Base-by-base conservation (phyloP, 2,888 invertebrate species). In the Mythimna albipuncta region DNA sequence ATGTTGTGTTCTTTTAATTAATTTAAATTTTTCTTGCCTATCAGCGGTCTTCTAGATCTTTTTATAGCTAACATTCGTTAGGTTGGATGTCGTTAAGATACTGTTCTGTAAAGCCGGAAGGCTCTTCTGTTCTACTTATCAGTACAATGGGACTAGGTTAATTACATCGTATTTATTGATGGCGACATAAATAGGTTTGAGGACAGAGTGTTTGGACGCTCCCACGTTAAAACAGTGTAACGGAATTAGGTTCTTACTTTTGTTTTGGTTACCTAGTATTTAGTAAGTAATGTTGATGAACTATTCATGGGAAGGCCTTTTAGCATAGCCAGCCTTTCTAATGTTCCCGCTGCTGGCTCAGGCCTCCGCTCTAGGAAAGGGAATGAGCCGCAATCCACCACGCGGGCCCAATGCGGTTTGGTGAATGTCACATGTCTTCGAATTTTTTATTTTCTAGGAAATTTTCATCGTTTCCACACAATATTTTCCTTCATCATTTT, bases 1-100 rank as follows among this genome's bases (percentile, higher is more conserved):
- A 90, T 89, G 85, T 90, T 81, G 89, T 86, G 83, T 81, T 87
- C 70, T 86, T 86, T 89, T 91, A 91, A 93, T 92, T 93, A 91
- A 91, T 91, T 91, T 86, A 76, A 88, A 81, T 87, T 91, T 88
- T 85, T 83, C 85, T 79, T 79, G 82, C 71, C 80, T 76, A 73
- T 71, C 72, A 77, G 81, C 80, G 83, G 85, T 82, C 57, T 77
- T 70, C 32, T 69, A 70, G 55, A 65, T 82, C 61, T 74, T 79
- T 73, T 75, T 73, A 66, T 66, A 35, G 52, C 38, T 44, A 47
- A 52, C 44, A 67, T 72, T 81, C 63, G 69, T 76, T 69, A 62
- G 64, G 64, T 21, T 71, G 62, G 55, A 66, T 67, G 69, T 71
- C 71, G 71, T 81, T 83, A 71, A 69, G 72, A 80, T 77, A 77